Conservation (phyloP, 2,113 vertebrate genomes). For the Malaclemys terrapin region DNA sequence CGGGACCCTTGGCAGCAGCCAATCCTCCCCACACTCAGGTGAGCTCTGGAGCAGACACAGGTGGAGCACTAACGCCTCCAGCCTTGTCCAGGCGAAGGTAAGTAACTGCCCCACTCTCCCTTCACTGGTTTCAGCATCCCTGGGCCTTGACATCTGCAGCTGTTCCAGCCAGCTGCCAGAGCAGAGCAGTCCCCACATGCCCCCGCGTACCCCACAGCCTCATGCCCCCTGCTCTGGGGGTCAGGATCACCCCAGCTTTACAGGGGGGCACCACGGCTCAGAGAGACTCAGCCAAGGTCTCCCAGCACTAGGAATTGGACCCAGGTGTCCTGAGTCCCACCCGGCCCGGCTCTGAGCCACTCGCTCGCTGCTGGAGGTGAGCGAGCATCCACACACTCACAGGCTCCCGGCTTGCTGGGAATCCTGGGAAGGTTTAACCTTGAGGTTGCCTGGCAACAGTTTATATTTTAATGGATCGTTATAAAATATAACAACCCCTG, state of each 20-base stretch:
- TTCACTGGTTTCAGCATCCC: too few species aligned
- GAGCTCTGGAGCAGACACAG: too few species aligned
- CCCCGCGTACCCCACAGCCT: background rate
- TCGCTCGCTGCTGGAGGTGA: background rate
- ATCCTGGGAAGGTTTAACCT: conserved; percentile 49
- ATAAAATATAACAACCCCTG: background rate
- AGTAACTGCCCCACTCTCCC: too few species aligned
- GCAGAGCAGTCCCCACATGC: background rate
- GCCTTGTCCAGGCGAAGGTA: too few species aligned
- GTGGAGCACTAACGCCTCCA: too few species aligned
- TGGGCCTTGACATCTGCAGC: too few species aligned
- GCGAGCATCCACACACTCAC: background rate
- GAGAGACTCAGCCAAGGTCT: background rate
- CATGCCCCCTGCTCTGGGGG: background rate
- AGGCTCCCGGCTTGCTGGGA: background rate
- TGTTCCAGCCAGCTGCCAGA: background rate
- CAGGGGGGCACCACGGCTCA: background rate
- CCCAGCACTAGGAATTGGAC: background rate
- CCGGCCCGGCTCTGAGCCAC: background rate
- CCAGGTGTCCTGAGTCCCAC: background rate
- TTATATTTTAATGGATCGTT: conserved; percentile 33
- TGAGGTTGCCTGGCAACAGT: conserved; percentile 68
- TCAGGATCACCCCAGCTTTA: too few species aligned
- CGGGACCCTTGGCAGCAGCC: too few species aligned
- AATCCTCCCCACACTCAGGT: background rate